Evolutionary conservation across 2,888 invertebrate species (phyloP).

Genomic region (Drosophila trichaetosa): DNA sequence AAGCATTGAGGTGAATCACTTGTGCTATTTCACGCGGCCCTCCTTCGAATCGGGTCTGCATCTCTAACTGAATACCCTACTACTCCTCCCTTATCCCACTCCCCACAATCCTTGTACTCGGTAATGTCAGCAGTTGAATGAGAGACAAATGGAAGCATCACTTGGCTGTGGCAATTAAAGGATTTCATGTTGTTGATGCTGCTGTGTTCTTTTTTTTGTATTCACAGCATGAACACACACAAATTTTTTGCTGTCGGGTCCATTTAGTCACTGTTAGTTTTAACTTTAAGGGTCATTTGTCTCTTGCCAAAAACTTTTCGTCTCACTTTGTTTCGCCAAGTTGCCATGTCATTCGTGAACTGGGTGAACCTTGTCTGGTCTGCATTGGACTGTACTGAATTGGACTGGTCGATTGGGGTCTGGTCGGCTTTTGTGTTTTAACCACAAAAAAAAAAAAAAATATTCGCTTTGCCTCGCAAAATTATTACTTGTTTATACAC

Average conservation of each 20-base stretch:
- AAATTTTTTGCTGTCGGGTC: conserved; percentile 56
- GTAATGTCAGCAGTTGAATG: conserved; percentile 62
- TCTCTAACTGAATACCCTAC: conserved; percentile 12
- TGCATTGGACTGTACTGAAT: not conserved
- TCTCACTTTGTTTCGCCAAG: conserved; percentile 72
- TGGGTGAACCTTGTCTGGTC: conserved; percentile 23
- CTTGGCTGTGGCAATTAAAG: conserved; percentile 82
- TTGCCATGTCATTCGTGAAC: conserved; percentile 68
- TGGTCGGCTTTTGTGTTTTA: conserved; percentile 4
- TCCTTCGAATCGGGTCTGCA: conserved; percentile 28
- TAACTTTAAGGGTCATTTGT: conserved; percentile 80
- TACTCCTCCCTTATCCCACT: not conserved
- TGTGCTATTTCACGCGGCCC: conserved; percentile 79
- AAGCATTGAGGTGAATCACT: conserved; percentile 82
- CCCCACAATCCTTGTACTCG: not conserved
- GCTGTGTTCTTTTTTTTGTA: conserved; percentile 17
- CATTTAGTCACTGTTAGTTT: conserved; percentile 77
- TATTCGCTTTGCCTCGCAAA: conserved; percentile 31
- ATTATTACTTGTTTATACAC: conserved; percentile 31
- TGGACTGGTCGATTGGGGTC: not conserved
- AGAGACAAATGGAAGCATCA: conserved; percentile 79
- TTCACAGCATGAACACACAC: conserved; percentile 29
- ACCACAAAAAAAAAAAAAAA: conserved; percentile 42
- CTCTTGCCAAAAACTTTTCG: conserved; percentile 71
- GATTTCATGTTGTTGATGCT: conserved; percentile 70